Percentiles rank a stretch among this genome's conserved stretches.
Conservation (phyloP, 2,113 vertebrate species). For the Plecturocebus donacophilus region DNA sequence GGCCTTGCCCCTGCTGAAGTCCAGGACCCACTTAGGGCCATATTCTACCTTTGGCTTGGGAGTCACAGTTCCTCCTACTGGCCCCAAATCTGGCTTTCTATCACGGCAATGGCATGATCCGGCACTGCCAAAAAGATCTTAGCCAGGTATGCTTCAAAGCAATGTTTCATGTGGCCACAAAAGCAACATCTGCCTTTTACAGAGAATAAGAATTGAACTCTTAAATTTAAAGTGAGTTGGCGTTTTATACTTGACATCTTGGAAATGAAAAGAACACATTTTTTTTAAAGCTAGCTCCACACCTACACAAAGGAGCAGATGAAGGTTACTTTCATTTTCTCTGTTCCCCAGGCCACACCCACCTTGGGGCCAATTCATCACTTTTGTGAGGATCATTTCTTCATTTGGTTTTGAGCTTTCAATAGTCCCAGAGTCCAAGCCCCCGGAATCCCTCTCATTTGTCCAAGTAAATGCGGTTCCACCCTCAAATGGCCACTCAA, state of each 20-base stretch:
- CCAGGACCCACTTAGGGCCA: not conserved
- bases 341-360: not conserved
- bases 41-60: not conserved
- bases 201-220: constrained; percentile 7
- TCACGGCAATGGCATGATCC: not conserved
- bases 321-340: not conserved
- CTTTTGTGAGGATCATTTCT: not conserved
- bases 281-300: constrained; percentile 10
- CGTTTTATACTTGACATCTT: not conserved
- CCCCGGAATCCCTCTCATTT: not conserved
- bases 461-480: not conserved
- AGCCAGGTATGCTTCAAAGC: not conserved
- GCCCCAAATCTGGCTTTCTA: not conserved
- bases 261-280: constrained; percentile 36
- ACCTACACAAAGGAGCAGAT: not conserved
- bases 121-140: not conserved
- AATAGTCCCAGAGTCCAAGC: not conserved
- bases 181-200: not conserved
- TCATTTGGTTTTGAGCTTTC: not conserved
- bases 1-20: not conserved
- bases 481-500: not conserved
- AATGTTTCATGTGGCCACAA: not conserved
- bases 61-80: not conserved
- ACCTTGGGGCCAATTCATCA: not conserved
- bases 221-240: constrained; percentile 8